Evolutionary conservation across 2,113 vertebrate genomes (phyloP).

Genomic region (Dicerorhinus sumatrensis): DNA sequence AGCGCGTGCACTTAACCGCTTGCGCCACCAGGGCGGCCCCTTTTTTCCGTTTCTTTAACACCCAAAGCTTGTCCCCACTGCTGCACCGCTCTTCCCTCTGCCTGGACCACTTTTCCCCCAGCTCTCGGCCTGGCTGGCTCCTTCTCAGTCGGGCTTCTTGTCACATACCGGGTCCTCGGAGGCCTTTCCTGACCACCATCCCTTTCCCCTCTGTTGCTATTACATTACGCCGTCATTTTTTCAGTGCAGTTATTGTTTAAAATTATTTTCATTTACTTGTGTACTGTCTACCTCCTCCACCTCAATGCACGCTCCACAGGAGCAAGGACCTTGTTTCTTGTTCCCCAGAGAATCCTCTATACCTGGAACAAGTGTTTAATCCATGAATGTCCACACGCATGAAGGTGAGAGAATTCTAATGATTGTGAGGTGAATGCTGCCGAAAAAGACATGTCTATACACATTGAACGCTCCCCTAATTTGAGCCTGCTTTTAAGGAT

Average conservation of each 20-base stretch:
- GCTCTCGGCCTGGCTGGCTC: neutral
- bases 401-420: neutral
- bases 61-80: neutral
- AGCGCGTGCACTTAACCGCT: no score
- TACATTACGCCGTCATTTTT: neutral
- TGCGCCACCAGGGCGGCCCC: no score
- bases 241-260: neutral
- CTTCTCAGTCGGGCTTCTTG: neutral
- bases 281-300: neutral
- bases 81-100: neutral
- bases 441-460: neutral
- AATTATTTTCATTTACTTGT: constrained; percentile 6
- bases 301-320: neutral
- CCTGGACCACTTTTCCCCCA: neutral
- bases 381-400: neutral
- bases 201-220: neutral
- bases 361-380: neutral
- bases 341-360: neutral
- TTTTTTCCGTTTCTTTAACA: neutral
- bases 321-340: neutral
- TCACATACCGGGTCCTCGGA: neutral
- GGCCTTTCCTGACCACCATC: neutral
- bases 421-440: neutral
- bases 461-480: neutral
- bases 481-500: neutral